These are phyloP conservation scores for Gymnoscelis rufifasciata DNA, from an alignment of 2,888 invertebrate genomes.

Conservation along the genomic window DNA sequence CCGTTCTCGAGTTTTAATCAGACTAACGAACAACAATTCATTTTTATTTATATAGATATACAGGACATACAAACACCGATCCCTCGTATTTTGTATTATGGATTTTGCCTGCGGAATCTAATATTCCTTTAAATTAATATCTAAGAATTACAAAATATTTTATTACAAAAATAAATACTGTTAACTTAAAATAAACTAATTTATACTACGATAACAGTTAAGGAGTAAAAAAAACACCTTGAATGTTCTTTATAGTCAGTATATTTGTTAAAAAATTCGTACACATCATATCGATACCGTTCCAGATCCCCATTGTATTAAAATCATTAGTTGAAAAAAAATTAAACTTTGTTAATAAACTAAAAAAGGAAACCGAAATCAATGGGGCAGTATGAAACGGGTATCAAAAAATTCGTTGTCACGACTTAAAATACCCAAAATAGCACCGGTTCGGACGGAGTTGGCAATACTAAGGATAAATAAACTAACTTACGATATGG, in stretches of 20 bases:
- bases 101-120: no score
- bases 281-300: constrained; percentile 63
- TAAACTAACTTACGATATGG: constrained; percentile 61
- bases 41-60: no score
- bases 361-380: constrained; percentile 36
- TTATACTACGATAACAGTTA: no score
- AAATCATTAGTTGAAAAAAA: constrained; percentile 41
- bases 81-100: no score
- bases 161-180: no score
- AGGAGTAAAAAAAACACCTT: constrained; percentile 40
- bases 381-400: constrained; percentile 75
- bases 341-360: constrained; percentile 25
- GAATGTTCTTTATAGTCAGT: constrained; percentile 58
- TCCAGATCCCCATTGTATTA: constrained; percentile 76
- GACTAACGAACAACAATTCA: no score
- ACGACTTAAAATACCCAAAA: constrained; percentile 40
- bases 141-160: no score
- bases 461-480: constrained; percentile 37
- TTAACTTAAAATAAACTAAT: no score
- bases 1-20: no score
- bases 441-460: constrained; percentile 71
- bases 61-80: no score
- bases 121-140: no score
- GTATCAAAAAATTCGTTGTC: constrained; percentile 68
- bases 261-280: constrained; percentile 74